A percentile compares a stretch with the other conserved stretches of the same genome.
Evolutionary conservation across 2,113 vertebrate genomes (phyloP).

Genomic region (Oenanthe oenanthe): DNA sequence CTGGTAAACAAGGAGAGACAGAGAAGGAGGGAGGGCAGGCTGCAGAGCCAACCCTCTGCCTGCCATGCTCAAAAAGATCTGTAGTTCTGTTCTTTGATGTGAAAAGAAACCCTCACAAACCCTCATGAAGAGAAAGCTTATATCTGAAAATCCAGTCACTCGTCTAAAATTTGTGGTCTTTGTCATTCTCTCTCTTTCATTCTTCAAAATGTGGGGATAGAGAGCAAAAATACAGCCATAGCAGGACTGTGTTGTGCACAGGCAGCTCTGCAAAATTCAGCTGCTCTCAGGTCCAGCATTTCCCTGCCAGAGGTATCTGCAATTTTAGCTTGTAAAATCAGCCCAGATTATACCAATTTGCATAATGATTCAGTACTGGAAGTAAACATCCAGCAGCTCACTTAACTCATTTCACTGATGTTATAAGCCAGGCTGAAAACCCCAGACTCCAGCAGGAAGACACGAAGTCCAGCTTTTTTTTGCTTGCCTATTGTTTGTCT

Average conservation of each 20-base stretch:
- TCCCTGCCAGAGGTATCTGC: neutral
- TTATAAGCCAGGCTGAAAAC: constrained; percentile 7
- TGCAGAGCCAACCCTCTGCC: neutral
- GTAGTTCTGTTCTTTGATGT: neutral
- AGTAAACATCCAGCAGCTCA: neutral
- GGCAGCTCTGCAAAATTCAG: neutral
- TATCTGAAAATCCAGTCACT: neutral
- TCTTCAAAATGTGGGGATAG: neutral
- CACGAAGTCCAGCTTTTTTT: neutral
- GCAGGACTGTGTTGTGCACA: neutral
- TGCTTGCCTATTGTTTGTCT: neutral
- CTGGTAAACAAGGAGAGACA: neutral
- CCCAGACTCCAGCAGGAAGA: neutral
- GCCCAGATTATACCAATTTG: neutral
- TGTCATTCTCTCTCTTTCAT: neutral
- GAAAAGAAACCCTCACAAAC: neutral
- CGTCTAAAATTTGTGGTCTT: neutral
- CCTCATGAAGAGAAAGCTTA: neutral
- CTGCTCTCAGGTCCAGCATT: neutral
- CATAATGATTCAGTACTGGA: neutral
- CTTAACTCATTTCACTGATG: neutral
- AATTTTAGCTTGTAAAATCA: neutral
- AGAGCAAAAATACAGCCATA: neutral
- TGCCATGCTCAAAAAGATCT: neutral
- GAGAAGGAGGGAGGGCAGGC: neutral